Base-by-base conservation (phyloP, 2,888 invertebrate genomes). In the Protodeltote pygarga region DNA sequence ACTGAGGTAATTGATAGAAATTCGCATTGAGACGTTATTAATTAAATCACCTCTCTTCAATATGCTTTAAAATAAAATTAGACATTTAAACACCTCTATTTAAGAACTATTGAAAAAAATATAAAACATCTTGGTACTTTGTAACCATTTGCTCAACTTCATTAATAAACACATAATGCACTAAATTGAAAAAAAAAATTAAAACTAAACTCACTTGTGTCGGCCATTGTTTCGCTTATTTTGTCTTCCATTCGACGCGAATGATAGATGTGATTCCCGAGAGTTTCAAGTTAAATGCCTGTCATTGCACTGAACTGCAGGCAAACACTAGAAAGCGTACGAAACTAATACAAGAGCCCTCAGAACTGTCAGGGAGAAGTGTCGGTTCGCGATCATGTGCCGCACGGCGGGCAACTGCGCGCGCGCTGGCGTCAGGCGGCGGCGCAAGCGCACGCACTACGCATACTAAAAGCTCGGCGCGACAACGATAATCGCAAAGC, bases 381-480 rank as follows among this genome's bases (percentile, higher is more conserved):
- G 85, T 79, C 75, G 74, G 72, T 79, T 77, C 73, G 79, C 81
- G 75, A 74, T 74, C 67, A 63, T 72, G 73, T 70, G 71, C 69
- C 73, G 67, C 64, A 75, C 77, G 74, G 69, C 71, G 74, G 74
- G 71, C 71, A 60, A 53, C 65, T 62, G 71, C 67, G 73, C 64
- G 65, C 71, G 66, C 63, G 53, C 75, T 84, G 88, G 89, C 90
- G 89, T 87, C 89, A 81, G 74, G 60, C 77, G 79, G 81, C 87
- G 79, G 74, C 87, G 83, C 72, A 63, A 64, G 75, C 87, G 88
- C 84, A 90, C 90, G 85, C 89, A 77, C 79, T 78, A 77, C 85
- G 92, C 87, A 92, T 91, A 91, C 89, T 91, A 92, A 91, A 83
- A 81, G 73, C 77, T 66, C 50, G 79, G 67, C 83, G 83, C 83